Evolutionary conservation across 1,140 invertebrate species (phyloP), one percentile per base, ranked within the genome.

Genomic region (Diorhabda elongata): DNA sequence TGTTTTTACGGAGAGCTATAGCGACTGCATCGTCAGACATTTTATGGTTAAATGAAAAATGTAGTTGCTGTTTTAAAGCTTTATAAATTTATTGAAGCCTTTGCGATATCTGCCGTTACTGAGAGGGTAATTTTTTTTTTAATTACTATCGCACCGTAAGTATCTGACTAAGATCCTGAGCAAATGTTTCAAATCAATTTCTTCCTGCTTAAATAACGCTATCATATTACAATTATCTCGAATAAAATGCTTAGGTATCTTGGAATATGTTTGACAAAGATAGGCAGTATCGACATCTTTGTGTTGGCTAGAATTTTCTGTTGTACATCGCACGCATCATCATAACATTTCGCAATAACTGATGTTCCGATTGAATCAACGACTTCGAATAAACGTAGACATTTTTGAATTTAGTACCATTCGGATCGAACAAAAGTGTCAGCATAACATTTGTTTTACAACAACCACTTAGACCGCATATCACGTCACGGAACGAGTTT

Each of bases 151-250:
- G 42, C 8, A 8, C 42, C 3, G 3, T 42, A 44, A n/a, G 2
- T 61, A 41, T 44, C 60, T 42, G 3, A 4, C 42, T 42, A 61
- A 61, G 26, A 61, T 44, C 11, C 43, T 43, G 60, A 61, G 43
- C 60, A 61, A 9, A 75, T 83, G 81, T 72, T 77, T 77, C 52
- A 82, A 74, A 78, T 83, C 82, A 4, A 74, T 70, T 58, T 79
- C 76, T 77, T 82, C 81, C 76, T 82, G 81, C 73, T 78, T 78
- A 75, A 83, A 82, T 42, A 82, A 9, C 9, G 80, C 68, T 8
- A 82, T 56, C 26, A 81, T 72, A 76, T 82, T 44, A 73, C 70
- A 78, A 81, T 83, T 70, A n/a, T 83, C 82, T 42, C 80, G 65
- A 43, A 82, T 72, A 47, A 82, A 73, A 71, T 83, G 81, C 77